Conservation (phyloP, 2,113 vertebrate genomes). For the Psammodynastes pulverulentus region DNA sequence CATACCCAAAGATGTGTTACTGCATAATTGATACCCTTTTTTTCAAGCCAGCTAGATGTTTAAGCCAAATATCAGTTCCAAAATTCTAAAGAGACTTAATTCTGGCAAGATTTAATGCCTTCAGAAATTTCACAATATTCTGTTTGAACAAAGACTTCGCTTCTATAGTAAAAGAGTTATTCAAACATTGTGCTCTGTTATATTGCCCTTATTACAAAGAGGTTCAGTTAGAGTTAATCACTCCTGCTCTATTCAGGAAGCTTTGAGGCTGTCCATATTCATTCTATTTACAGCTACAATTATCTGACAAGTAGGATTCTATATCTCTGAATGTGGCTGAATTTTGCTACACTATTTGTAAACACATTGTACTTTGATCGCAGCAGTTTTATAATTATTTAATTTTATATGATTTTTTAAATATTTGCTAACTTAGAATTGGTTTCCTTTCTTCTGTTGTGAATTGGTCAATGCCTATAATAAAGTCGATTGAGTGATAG, state of each 20-base stretch:
- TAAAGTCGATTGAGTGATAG: background rate
- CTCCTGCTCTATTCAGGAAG: background rate
- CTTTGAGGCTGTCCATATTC: background rate
- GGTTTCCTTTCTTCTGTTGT: background rate
- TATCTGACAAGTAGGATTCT: background rate
- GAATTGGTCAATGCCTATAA: background rate
- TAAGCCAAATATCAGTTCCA: background rate
- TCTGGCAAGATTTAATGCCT: background rate
- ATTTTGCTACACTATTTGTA: background rate
- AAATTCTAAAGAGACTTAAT: background rate
- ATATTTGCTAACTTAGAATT: background rate
- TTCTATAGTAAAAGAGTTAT: background rate
- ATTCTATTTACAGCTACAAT: background rate
- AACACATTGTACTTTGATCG: background rate
- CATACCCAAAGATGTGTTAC: background rate
- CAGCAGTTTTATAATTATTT: background rate
- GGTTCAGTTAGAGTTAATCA: background rate
- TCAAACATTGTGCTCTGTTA: background rate
- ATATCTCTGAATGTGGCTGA: background rate
- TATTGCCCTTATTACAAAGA: background rate
- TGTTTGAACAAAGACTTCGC: background rate
- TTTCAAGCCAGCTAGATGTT: background rate
- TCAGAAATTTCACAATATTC: background rate
- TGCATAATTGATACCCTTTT: background rate
- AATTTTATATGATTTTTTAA: background rate